These are phyloP conservation scores for Bergia sp. DNA, from an alignment of 92 coral and sea anemone genomes.

Conservation along the genomic window DNA sequence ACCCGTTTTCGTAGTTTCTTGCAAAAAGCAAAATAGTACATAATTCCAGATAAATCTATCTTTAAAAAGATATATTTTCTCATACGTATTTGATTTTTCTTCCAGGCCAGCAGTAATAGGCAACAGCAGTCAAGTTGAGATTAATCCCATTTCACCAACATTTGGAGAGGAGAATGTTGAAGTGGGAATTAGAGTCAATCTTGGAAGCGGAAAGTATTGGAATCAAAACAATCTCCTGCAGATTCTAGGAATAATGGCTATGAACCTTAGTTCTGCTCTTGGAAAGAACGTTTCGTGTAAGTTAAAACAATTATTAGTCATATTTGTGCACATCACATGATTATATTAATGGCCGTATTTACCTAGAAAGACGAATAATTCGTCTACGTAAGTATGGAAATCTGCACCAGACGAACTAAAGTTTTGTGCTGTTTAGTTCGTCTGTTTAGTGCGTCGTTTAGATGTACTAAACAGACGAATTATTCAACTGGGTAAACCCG, in stretches of 20 bases:
- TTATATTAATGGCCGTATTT: too few species aligned
- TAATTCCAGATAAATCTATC: background rate
- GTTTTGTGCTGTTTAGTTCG: too few species aligned
- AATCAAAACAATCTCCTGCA: conserved; percentile 17
- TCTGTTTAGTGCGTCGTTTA: too few species aligned
- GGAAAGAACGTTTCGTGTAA: conserved; percentile 16
- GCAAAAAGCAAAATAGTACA: background rate
- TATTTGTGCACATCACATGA: background rate
- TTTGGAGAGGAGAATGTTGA: conserved; percentile 23
- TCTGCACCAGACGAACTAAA: too few species aligned
- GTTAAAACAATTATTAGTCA: background rate
- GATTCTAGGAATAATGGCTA: conserved; percentile 10
- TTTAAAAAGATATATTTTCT: background rate
- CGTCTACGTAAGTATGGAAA: too few species aligned
- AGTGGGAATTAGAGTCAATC: conserved; percentile 18
- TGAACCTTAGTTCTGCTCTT: conserved; percentile 12
- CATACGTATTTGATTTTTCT: background rate
- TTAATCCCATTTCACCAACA: conserved; percentile 12
- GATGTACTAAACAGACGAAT: too few species aligned
- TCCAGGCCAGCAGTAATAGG: conserved; percentile 1
- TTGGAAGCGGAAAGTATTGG: conserved; percentile 25
- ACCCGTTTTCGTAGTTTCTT: background rate
- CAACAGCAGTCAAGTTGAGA: conserved; percentile 36
- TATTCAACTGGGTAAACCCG: too few species aligned
- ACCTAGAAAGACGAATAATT: too few species aligned